Conservation (phyloP, 2,113 vertebrate species). For the Ailuropoda melanoleuca region DNA sequence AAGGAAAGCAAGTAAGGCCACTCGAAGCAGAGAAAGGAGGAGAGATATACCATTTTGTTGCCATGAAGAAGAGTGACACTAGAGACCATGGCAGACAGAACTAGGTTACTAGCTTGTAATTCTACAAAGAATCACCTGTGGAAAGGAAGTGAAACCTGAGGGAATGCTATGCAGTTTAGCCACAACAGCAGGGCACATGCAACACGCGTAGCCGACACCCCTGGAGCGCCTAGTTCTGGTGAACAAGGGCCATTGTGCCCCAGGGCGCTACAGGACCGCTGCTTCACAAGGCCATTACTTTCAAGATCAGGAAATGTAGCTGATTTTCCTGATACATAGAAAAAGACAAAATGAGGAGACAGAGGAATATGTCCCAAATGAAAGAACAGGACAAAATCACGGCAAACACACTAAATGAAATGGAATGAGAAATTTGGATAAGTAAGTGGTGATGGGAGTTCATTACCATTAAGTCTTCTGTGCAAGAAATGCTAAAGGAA, state of each 20-base stretch:
- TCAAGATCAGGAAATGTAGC: neutral
- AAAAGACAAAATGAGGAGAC: neutral
- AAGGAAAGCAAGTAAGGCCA: neutral
- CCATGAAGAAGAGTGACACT: neutral
- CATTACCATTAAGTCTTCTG: neutral
- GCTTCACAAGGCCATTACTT: neutral
- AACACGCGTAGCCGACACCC: neutral
- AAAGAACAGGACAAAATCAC: neutral
- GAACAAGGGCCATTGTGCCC: neutral
- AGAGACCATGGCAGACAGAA: neutral
- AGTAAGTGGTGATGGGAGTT: neutral
- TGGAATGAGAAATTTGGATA: neutral
- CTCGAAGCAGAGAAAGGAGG: neutral
- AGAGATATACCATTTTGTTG: neutral
- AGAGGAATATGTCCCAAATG: neutral
- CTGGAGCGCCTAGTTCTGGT: neutral
- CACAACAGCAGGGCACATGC: neutral
- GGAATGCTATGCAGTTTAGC: neutral
- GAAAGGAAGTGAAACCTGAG: neutral
- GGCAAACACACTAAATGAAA: neutral
- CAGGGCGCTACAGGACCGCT: neutral
- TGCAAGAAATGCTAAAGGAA: neutral
- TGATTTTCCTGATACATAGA: too few species aligned
- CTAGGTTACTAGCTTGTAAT: neutral
- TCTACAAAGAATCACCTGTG: neutral